Conservation (phyloP, 2,888 invertebrate genomes). For the Apotomis capreana region DNA sequence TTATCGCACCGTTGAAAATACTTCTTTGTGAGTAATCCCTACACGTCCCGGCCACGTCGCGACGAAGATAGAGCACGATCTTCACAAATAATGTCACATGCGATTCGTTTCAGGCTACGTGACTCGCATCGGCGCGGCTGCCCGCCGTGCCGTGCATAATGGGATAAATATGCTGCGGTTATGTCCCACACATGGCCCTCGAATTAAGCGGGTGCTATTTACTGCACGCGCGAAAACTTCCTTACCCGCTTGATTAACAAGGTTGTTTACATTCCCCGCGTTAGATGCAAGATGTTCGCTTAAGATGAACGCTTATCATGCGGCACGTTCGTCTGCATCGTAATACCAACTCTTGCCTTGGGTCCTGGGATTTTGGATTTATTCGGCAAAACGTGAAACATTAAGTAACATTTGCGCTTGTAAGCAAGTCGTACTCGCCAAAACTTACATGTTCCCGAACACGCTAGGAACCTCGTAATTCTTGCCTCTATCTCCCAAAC, state of each 20-base stretch:
- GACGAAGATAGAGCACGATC: conserved; percentile 84
- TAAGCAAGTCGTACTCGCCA: not conserved
- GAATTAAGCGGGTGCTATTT: conserved; percentile 80
- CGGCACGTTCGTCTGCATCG: conserved; percentile 47
- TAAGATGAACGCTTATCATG: conserved; percentile 42
- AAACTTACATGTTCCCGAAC: not conserved
- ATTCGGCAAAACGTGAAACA: not conserved
- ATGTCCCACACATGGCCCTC: conserved; percentile 80
- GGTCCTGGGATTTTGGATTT: conserved; percentile 43
- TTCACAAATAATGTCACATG: conserved; percentile 84
- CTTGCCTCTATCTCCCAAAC: not conserved
- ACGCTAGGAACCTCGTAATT: not conserved
- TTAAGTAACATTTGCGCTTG: not conserved
- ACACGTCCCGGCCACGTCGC: conserved; percentile 80
- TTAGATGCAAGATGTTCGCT: conserved; percentile 60
- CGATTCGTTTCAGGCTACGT: conserved; percentile 83
- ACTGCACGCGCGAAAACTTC: conserved; percentile 74
- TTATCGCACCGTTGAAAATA: conserved; percentile 82
- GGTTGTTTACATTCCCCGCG: conserved; percentile 66
- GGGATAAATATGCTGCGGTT: conserved; percentile 82
- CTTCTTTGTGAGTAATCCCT: conserved; percentile 83
- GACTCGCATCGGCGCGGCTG: conserved; percentile 79
- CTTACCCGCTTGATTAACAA: conserved; percentile 75
- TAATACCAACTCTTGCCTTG: conserved; percentile 47
- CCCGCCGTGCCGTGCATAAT: conserved; percentile 80